Conservation (phyloP, 1,140 invertebrate genomes). For the Drosophila biarmipes region DNA sequence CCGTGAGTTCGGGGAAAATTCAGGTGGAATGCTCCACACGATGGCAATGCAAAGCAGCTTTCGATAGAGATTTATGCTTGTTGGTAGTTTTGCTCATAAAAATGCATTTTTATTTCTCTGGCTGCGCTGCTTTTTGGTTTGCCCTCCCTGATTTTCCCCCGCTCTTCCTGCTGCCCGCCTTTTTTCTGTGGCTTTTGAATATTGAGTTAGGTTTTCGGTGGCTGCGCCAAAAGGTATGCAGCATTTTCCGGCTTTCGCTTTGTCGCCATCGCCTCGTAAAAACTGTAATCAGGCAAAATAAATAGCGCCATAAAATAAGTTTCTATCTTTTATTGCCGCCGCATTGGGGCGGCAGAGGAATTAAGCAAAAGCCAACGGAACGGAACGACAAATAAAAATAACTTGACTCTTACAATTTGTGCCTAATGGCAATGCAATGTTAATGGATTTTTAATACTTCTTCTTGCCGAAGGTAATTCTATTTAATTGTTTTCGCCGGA, state of each 20-base stretch:
- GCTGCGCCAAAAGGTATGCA: constrained; percentile 54
- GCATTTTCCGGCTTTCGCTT: constrained; percentile 53
- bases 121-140: constrained; percentile 60
- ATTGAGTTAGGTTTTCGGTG: constrained; percentile 72
- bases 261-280: constrained; percentile 75
- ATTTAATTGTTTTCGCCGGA: constrained; percentile 64
- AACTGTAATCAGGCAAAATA: constrained; percentile 82
- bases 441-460: constrained; percentile 73
- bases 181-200: constrained; percentile 70
- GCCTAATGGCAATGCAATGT: constrained; percentile 65
- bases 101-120: constrained; percentile 82
- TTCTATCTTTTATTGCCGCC: constrained; percentile 78
- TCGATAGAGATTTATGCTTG: constrained; percentile 83
- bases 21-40: constrained; percentile 27
- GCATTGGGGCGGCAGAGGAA: constrained; percentile 47
- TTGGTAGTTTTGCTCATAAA: constrained; percentile 83
- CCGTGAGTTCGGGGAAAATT: constrained; percentile 10
- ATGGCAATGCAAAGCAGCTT: constrained; percentile 79
- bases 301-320: constrained; percentile 83
- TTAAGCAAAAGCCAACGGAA: constrained; percentile 54
- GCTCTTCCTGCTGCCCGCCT: background rate
- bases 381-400: constrained; percentile 64
- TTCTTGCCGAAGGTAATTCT: constrained; percentile 35
- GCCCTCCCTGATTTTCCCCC: constrained; percentile 5
- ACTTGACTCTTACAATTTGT: constrained; percentile 67